phyloP scores from a whole-genome alignment of 2,888 invertebrate species.

The Lucinisca nassula region DNA sequence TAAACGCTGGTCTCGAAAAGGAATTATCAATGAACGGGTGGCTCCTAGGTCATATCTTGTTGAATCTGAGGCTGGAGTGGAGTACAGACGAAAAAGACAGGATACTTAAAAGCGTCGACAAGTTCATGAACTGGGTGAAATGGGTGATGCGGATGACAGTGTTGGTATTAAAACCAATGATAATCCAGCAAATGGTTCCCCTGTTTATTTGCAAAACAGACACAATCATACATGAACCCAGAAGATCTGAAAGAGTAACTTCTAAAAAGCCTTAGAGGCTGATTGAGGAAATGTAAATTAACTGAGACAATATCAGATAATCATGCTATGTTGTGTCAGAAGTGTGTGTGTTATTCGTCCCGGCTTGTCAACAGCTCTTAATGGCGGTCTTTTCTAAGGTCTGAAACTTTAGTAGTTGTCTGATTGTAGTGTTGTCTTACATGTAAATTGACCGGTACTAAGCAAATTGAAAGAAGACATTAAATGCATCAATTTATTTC shows the following conservation, averaged over 20 bases:
- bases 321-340: background rate
- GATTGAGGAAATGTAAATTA: slow-evolving; percentile 3
- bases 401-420: background rate
- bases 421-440: too few relatives aligned
- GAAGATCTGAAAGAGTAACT: background rate
- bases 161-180: background rate
- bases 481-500: too few relatives aligned
- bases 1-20: background rate
- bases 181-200: too few relatives aligned
- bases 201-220: too few relatives aligned
- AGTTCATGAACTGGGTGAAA: too few relatives aligned
- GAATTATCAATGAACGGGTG: too few relatives aligned
- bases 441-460: too few relatives aligned
- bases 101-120: too few relatives aligned
- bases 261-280: background rate
- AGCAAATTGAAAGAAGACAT: too few relatives aligned
- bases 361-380: background rate
- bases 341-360: background rate
- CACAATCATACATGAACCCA: background rate
- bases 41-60: background rate
- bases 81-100: too few relatives aligned
- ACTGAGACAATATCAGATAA: too few relatives aligned
- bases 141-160: background rate
- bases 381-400: background rate
- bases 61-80: too few relatives aligned